Evolutionary conservation across 2,797 vertebrate species (phyloP).

Genomic region (Spinus pinus): DNA sequence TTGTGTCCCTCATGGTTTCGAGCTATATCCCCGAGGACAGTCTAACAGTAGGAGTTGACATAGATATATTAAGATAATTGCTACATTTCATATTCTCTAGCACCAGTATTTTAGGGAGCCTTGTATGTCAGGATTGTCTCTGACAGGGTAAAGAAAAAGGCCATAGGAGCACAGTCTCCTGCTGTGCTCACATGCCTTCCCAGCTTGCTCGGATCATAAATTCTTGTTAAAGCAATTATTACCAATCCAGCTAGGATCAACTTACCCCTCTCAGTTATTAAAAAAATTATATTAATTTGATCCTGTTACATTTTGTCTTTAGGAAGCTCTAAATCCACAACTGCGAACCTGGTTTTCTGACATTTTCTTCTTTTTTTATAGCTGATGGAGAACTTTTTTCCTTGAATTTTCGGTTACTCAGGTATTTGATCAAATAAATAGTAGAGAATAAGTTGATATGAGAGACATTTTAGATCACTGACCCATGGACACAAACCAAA

Average conservation of each 20-base stretch:
- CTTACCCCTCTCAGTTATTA: not conserved
- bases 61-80: not conserved
- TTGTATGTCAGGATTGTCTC: not conserved
- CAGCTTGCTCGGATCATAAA: not conserved
- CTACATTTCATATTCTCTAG: not conserved
- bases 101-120: not conserved
- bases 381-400: not conserved
- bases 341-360: not conserved
- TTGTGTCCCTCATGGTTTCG: not conserved
- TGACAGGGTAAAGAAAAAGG: not conserved
- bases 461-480: not conserved
- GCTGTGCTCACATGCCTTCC: not conserved
- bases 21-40: not conserved
- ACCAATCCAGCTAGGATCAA: not conserved
- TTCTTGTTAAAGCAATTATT: not conserved
- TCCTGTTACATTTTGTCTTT: not conserved
- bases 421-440: not conserved
- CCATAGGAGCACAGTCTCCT: not conserved
- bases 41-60: not conserved
- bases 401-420: not conserved
- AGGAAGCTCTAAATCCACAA: not conserved
- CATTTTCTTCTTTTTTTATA: not conserved
- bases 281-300: not conserved
- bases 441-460: not conserved
- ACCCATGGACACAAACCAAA: not conserved